Conservation (phyloP, 1,140 invertebrate species). For the Arctopsyche grandis region DNA sequence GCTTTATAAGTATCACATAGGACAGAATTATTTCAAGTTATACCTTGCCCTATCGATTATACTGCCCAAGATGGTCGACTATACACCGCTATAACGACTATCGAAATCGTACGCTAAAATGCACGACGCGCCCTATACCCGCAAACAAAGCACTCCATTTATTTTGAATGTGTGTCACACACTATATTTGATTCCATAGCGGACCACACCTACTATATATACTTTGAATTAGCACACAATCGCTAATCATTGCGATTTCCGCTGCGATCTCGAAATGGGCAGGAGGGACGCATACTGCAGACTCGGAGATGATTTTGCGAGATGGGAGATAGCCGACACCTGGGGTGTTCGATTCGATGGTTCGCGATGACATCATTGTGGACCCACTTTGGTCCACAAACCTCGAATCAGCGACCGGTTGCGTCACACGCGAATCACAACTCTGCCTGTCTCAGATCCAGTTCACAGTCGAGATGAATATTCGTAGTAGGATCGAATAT, state of each 20-base stretch:
- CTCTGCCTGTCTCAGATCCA: background rate
- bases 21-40: too few relatives aligned
- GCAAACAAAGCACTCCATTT: too few relatives aligned
- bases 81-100: too few relatives aligned
- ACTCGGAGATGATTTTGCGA: background rate
- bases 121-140: too few relatives aligned
- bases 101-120: too few relatives aligned
- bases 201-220: constrained; percentile 1
- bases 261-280: background rate
- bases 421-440: constrained; percentile 24
- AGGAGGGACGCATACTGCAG: too few relatives aligned
- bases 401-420: constrained; percentile 24
- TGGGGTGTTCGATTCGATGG: background rate
- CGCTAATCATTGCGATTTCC: constrained; percentile 35
- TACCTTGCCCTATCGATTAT: too few relatives aligned
- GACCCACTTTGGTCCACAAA: constrained; percentile 8
- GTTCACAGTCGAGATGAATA: background rate
- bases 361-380: constrained; percentile 22
- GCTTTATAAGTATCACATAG: too few relatives aligned
- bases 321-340: background rate
- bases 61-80: too few relatives aligned
- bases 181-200: background rate
- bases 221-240: constrained; percentile 17
- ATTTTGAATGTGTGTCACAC: background rate
- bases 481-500: background rate